Evolutionary conservation across 2,113 vertebrate genomes (phyloP).

Genomic region (Motacilla alba): DNA sequence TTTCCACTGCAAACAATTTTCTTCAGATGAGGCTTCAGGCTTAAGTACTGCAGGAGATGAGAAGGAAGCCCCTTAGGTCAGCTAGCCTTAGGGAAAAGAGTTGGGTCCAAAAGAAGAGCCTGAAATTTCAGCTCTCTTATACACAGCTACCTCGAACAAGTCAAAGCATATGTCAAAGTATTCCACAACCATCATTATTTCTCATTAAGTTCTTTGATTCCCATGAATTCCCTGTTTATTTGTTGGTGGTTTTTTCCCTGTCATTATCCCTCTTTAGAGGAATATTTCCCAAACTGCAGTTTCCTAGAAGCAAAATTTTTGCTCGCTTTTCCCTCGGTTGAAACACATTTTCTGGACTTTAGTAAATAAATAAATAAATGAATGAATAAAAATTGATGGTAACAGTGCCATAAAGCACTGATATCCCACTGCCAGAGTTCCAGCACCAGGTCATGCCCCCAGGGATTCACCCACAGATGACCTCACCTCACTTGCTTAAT

Average conservation of each 20-base stretch:
- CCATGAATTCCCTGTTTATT: neutral
- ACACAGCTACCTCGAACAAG: neutral
- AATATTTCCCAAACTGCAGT: neutral
- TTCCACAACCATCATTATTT: neutral
- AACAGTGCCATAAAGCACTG: neutral
- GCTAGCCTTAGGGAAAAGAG: neutral
- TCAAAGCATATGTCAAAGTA: neutral
- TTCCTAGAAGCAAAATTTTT: neutral
- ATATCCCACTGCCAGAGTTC: neutral
- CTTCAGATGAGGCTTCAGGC: neutral
- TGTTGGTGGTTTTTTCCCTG: neutral
- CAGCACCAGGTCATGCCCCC: neutral
- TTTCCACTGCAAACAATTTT: neutral
- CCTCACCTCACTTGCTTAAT: neutral
- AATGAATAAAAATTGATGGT: neutral
- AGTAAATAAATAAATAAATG: neutral
- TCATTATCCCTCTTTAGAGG: neutral
- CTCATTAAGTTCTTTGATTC: neutral
- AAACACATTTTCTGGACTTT: neutral
- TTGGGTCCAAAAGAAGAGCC: neutral
- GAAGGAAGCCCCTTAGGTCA: neutral
- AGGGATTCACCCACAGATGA: neutral
- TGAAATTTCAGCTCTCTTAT: neutral
- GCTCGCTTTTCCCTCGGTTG: neutral
- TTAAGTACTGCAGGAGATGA: rapidly evolving